Base-by-base conservation (phyloP, 2,888 invertebrate species). In the Hylaea fasciaria region DNA sequence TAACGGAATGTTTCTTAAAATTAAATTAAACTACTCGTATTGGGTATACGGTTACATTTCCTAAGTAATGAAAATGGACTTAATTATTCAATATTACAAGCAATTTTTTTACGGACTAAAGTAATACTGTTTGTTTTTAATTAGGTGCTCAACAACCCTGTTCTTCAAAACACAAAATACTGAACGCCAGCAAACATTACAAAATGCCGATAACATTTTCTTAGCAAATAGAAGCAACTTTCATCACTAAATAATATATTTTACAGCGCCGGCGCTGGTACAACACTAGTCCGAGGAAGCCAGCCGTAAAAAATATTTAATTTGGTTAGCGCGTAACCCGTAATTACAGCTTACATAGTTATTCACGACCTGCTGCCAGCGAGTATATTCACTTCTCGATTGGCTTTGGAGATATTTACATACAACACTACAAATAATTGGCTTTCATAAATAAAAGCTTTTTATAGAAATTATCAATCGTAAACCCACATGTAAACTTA, bases 221-320 rank as follows among this genome's bases (percentile, higher is more conserved):
- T 13, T 35, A 22, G 13, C 40, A 56, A 47, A 57, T 29, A 49
- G 43, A 57, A 62, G 56, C n/a, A 55, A 48, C 51, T 14, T 44
- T 16, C 58, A 62, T 64, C 58, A 64, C 66, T 72, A 71, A 41
- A 39, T 13, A 13, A 11, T 39, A 47, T 13, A 12, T 29, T 12
- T 8, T 16, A 8, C n/a, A 73, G 76, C 74, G 32, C 32, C 10
- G 7, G 7, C 28, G 28, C 28, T 7, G n/a, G 32, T 68, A 76
- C 84, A 81, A 76, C 86, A 79, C 86, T 86, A 85, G 72, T 63
- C 59, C 65, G 68, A 81, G 81, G 80, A 82, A 84, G 81, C 81
- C 74, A 78, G 70, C 81, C 82, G 81, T 83, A 83, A 85, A 85
- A 84, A 86, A 86, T 85, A 85, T 86, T 87, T 86, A 86, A 86